These are phyloP conservation scores for Gandaritis pyraliata DNA, from an alignment of 2,888 invertebrate genomes.

Conservation along the genomic window DNA sequence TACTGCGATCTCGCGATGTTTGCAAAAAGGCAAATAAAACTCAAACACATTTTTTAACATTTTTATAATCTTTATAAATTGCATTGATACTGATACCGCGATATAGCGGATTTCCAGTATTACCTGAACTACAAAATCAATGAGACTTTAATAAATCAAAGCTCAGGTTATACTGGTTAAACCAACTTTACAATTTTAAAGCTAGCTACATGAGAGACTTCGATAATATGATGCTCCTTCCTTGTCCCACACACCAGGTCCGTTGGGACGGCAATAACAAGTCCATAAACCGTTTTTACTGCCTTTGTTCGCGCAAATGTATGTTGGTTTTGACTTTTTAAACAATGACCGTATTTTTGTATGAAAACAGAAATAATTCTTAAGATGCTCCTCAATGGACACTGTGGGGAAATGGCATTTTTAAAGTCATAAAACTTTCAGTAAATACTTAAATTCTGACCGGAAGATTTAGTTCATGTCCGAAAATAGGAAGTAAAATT, in stretches of 20 bases:
- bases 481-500: too few species aligned
- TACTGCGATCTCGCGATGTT: too few species aligned
- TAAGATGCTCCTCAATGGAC: conserved; percentile 63
- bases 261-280: conserved; percentile 82
- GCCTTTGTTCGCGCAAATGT: conserved; percentile 83
- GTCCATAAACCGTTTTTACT: conserved; percentile 84
- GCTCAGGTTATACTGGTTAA: too few species aligned
- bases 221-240: conserved; percentile 23
- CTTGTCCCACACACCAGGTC: conserved; percentile 61
- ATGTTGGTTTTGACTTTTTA: conserved; percentile 83
- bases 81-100: too few species aligned
- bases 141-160: too few species aligned
- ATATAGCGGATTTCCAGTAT: too few species aligned
- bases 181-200: too few species aligned
- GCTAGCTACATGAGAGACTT: too few species aligned
- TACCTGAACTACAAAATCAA: too few species aligned
- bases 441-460: conserved; percentile 13
- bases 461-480: neutral
- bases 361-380: conserved; percentile 69
- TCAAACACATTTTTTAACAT: too few species aligned
- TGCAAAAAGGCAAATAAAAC: too few species aligned
- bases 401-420: conserved; percentile 54
- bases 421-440: conserved; percentile 43
- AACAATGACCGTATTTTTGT: conserved; percentile 82
- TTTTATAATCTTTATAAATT: too few species aligned